A percentile compares a stretch with the other conserved stretches of the same genome.
These are phyloP conservation scores for Heterohyrax brucei DNA, from an alignment of 2,797 vertebrate genomes.

Conservation along the genomic window DNA sequence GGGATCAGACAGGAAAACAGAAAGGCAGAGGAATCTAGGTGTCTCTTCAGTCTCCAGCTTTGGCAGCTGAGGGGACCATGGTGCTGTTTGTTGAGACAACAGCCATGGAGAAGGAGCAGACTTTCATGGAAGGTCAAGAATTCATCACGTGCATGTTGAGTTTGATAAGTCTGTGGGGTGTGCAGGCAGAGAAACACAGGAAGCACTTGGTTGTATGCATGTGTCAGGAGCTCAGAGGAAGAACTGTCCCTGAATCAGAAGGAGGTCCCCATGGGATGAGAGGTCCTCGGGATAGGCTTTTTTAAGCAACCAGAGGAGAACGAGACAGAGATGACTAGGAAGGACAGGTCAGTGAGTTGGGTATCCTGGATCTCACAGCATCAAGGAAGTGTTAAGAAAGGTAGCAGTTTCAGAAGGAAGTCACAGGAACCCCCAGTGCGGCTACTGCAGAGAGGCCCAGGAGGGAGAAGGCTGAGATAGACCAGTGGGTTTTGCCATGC, in stretches of 20 bases:
- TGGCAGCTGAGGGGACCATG: not conserved
- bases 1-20: not conserved
- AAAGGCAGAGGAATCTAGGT: not conserved
- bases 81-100: not conserved
- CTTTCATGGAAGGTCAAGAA: not conserved
- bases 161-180: not conserved
- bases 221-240: not conserved
- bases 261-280: not conserved
- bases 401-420: not conserved
- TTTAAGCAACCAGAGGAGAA: not conserved
- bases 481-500: not conserved
- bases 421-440: not conserved
- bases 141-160: not conserved
- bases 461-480: not conserved
- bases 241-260: not conserved
- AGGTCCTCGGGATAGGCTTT: not conserved
- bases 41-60: not conserved
- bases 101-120: not conserved
- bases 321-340: not conserved
- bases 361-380: not conserved
- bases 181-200: not conserved
- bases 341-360: not conserved
- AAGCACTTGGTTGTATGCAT: no score
- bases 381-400: not conserved
- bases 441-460: not conserved